Base-by-base conservation (phyloP, 2,888 invertebrate genomes). In the Agrotis exclamationis region DNA sequence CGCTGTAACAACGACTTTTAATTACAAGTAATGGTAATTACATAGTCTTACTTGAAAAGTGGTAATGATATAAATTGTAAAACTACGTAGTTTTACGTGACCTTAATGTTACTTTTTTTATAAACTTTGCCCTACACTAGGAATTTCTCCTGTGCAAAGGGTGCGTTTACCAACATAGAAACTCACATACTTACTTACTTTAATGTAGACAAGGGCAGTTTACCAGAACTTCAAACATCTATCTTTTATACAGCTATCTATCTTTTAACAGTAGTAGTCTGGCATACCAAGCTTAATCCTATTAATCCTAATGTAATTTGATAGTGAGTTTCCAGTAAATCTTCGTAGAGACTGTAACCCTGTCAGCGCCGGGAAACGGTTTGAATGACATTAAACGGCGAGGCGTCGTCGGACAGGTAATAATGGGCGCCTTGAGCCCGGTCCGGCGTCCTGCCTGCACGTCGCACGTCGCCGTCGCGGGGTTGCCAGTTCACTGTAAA, bases 361-460 rank as follows among this genome's bases (percentile, higher is more conserved):
- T 75, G 81, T 82, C 81, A 69, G 48, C 72, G 33, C 18, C 13
- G 56, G 47, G 20, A 22, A 53, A 62, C 45, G 66, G 48, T 64
- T 59, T 75, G 79, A 76, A 68, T 79, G 83, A 83, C 72, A 66
- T 78, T 70, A 70, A 69, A 56, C 48, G 64, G 51, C 44, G 66
- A 63, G 57, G 74, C 50, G 44, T 28, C 54, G 48, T 53, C 22
- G 44, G 71, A 79, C 80, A 80, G 74, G 85, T 69, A 79, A 83
- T 73, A 79, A 82, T 69, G 63, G 84, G 33, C 45, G 66, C 16
- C 53, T 59, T 71, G 81, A 76, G 76, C 70, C 54, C 63, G 65
- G 70, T 71, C 70, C 47, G 28, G 62, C 18, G 59, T 63, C 45
- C 70, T n/a, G 39, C 62, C 70, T n/a, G 58, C 60, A 18, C 53